Evolutionary conservation across 2,113 vertebrate genomes (phyloP).

Genomic region (Catharus minimus): DNA sequence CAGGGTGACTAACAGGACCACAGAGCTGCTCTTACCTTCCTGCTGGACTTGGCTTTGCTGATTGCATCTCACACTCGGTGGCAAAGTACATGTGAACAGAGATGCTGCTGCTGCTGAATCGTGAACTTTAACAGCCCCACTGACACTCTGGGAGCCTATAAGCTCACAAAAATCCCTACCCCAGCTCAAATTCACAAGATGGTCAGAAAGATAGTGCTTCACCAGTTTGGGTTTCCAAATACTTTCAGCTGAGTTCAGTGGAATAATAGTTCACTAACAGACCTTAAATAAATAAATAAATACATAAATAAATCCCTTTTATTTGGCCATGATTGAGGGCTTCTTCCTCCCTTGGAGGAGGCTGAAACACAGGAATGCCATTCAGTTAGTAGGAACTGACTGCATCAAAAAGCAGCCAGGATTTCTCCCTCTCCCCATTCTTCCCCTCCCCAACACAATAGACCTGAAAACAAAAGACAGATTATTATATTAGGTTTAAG

Average conservation of each 20-base stretch:
- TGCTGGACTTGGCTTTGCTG: not conserved
- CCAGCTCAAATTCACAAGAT: not conserved
- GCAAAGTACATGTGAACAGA: not conserved
- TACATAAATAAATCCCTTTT: not conserved
- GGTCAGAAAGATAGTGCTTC: not conserved
- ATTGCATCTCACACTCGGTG: not conserved
- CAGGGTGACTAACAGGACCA: not conserved
- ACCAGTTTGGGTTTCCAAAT: not conserved
- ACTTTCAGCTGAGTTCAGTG: constrained; percentile 2
- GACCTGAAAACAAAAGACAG: constrained; percentile 88
- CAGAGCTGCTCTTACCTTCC: not conserved
- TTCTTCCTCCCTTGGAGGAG: constrained; percentile 33
- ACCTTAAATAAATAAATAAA: not conserved
- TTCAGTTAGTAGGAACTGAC: constrained; percentile 78
- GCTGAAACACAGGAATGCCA: constrained; percentile 81
- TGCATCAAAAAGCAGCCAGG: constrained; percentile 78
- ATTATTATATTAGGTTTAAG: constrained; percentile 91
- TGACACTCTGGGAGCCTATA: not conserved
- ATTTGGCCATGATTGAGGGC: constrained; percentile 17
- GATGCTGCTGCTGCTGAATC: not conserved
- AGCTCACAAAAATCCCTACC: not conserved
- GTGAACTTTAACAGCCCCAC: not conserved
- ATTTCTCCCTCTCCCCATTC: constrained; percentile 61
- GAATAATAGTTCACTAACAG: constrained; percentile 24
- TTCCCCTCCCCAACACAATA: constrained; percentile 79